Evolutionary conservation across 2,888 invertebrate genomes (phyloP).

Genomic region (Ennomos fuscantarius): DNA sequence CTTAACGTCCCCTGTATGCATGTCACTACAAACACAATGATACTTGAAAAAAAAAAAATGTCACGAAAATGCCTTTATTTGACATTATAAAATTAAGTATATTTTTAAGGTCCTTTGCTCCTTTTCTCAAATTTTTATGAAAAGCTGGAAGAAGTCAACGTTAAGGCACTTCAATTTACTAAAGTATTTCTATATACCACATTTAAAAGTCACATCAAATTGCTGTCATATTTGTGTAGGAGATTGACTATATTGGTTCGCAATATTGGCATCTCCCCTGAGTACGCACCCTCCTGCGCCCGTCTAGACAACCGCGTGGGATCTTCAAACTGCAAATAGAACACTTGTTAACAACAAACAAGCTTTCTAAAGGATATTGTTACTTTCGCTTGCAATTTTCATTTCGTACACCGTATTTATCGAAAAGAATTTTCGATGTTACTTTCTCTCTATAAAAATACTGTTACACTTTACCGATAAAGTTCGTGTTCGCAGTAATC

Average conservation of each 20-base stretch:
- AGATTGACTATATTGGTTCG: conserved; percentile 70
- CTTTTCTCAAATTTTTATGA: background rate
- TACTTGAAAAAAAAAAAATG: too few species aligned
- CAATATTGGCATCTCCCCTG: conserved; percentile 62
- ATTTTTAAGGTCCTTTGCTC: too few species aligned
- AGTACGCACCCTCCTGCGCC: conserved; percentile 62
- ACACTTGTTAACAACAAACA: conserved; percentile 57
- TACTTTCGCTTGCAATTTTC: conserved; percentile 47
- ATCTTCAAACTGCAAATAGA: conserved; percentile 60
- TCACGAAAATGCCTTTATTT: too few species aligned
- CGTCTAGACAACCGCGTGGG: conserved; percentile 73
- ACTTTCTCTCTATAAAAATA: conserved; percentile 35
- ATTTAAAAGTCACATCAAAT: conserved; percentile 16
- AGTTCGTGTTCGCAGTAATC: conserved; percentile 19
- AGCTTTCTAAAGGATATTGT: conserved; percentile 44
- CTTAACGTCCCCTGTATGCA: too few species aligned
- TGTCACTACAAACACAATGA: too few species aligned
- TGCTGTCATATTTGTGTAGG: conserved; percentile 45
- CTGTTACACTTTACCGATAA: conserved; percentile 21
- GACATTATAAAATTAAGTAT: too few species aligned
- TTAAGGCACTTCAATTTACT: too few species aligned
- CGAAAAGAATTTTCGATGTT: conserved; percentile 22
- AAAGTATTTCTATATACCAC: too few species aligned
- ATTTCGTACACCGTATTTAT: conserved; percentile 34
- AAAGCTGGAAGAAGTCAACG: background rate